phyloP scores from a whole-genome alignment of 2,113 vertebrate species.

The Sander vitreus region DNA sequence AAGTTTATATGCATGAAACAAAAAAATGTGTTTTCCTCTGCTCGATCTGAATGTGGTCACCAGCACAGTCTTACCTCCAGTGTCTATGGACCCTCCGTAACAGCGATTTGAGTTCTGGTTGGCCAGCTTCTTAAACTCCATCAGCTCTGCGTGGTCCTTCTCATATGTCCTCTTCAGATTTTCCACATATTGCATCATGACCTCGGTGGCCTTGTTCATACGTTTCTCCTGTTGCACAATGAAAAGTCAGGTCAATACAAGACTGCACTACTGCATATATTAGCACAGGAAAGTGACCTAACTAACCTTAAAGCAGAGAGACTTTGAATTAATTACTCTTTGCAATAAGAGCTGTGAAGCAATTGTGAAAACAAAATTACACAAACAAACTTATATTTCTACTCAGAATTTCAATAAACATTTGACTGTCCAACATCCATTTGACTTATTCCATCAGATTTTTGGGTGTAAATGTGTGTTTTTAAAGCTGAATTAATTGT shows the following conservation, averaged over 20 bases:
- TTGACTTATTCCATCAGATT: no score
- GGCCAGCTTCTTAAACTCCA: constrained; percentile 97
- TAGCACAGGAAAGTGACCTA: neutral
- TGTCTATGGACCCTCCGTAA: constrained; percentile 89
- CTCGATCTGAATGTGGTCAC: neutral
- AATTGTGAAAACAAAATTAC: neutral
- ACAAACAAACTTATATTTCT: neutral
- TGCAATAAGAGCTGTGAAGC: neutral
- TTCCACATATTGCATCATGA: constrained; percentile 99
- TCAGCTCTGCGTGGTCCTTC: constrained; percentile 96
- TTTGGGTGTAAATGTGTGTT: neutral
- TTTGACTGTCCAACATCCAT: no score
- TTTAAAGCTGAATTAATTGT: neutral
- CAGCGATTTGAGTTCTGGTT: constrained; percentile 97
- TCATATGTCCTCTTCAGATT: constrained; percentile 98
- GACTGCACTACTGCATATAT: neutral
- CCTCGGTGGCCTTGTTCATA: constrained; percentile 97
- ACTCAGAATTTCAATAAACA: neutral
- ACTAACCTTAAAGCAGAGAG: neutral
- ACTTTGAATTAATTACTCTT: neutral
- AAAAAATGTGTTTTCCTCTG: neutral
- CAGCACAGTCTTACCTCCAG: constrained; percentile 76
- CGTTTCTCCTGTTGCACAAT: constrained; percentile 91
- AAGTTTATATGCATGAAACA: neutral
- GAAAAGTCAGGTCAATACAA: constrained; percentile 4